Base-by-base conservation (phyloP, 2,113 vertebrate genomes). In the Tiliqua scincoides region DNA sequence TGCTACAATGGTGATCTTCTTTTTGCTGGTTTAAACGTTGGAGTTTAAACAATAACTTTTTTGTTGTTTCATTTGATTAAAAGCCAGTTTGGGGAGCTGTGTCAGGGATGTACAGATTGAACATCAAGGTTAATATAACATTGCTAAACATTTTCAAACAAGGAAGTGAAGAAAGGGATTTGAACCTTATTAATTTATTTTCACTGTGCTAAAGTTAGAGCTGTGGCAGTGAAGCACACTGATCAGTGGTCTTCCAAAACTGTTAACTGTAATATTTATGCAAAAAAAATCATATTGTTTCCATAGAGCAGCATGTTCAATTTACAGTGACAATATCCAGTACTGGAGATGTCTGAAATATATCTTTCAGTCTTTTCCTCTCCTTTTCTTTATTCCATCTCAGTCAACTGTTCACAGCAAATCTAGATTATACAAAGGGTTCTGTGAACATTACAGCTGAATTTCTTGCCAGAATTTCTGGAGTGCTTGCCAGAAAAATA, bases 131-230 rank as follows among this genome's bases (percentile, higher is more conserved):
- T 75, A 84, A 75, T 84, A 74, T 57, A 63, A 84, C 48, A 32
- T 48, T 74, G 82, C 27, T 63, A 84, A 84, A 84, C 48, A 71
- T 71, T 84, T 84, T 73, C 57, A 74, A 84, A 63, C 14, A 63
- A 48, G 43, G 74, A 35, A 75, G 37, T 65, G 23, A 61, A n/a
- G 43, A n/a, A n/a, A 9, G 37, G 71, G 18, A 84, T 84, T 74
- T 74, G 43, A 30, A 84, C 57, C 40, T 75, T 84, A 83, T 74
- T 74, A 63, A 82, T 82, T 82, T 37, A 74, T 74, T 73, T 48
- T n/a, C 57, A 27, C 12, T 37, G 30, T 74, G 35, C 40, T 37
- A 48, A 11, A 14, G 5, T 84, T 32, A 4, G 4, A 63, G 30
- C 57, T 59, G 21, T 48, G 71, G 30, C 82, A 84, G 27, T 5